These are phyloP conservation scores for Hyposoter didymator DNA, from an alignment of 2,888 invertebrate species.

Conservation along the genomic window DNA sequence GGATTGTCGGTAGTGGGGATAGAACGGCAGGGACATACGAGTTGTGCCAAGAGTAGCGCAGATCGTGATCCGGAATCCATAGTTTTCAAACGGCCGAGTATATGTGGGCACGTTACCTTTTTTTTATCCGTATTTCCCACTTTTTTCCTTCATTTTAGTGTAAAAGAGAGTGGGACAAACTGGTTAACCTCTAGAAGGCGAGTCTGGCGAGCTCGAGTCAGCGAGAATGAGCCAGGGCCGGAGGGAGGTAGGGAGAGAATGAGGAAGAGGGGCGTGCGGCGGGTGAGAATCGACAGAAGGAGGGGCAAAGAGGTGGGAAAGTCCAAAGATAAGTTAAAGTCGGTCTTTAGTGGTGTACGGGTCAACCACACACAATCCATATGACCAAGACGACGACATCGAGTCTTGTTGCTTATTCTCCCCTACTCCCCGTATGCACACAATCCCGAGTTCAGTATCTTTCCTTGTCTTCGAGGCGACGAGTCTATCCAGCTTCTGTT, in stretches of 20 bases:
- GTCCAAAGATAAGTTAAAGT: constrained; percentile 83
- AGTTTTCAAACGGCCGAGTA: constrained; percentile 46
- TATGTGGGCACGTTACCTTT: constrained; percentile 46
- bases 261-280: constrained; percentile 59
- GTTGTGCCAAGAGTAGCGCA: constrained; percentile 23
- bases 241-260: constrained; percentile 66
- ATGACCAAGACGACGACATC: constrained; percentile 67
- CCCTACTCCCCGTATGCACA: constrained; percentile 43
- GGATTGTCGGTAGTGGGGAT: not conserved
- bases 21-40: constrained; percentile 11
- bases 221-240: constrained; percentile 58
- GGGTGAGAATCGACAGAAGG: constrained; percentile 34
- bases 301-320: constrained; percentile 78
- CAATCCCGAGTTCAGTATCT: constrained; percentile 65
- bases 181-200: constrained; percentile 82
- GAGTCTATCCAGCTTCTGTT: constrained; percentile 50
- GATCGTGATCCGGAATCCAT: constrained; percentile 39
- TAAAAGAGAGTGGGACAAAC: constrained; percentile 83
- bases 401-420: constrained; percentile 32
- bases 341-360: constrained; percentile 75
- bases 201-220: constrained; percentile 60
- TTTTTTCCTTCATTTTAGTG: constrained; percentile 71
- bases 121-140: not conserved
- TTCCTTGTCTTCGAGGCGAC: constrained; percentile 61
- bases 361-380: constrained; percentile 73